Conservation (phyloP, 1,140 invertebrate genomes). For the Pachyrhynchus sulphureomaculatus region DNA sequence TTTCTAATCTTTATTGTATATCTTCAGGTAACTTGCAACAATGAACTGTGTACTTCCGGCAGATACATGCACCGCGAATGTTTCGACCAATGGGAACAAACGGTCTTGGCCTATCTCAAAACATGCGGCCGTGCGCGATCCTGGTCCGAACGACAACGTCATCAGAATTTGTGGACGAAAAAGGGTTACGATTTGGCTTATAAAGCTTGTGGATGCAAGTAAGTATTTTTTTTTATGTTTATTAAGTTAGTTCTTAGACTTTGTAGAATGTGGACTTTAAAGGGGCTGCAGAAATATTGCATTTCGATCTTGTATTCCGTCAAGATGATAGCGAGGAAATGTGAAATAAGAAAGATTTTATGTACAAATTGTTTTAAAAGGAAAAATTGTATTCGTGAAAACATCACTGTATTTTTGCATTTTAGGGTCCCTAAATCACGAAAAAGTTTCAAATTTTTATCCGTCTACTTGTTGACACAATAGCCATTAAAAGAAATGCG, state of each 20-base stretch:
- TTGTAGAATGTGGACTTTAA: background rate
- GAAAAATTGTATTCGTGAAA: too few relatives aligned
- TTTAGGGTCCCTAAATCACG: too few relatives aligned
- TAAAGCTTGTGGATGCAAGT: slow-evolving; percentile 82
- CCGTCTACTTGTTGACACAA: too few relatives aligned
- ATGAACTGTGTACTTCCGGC: slow-evolving; percentile 83
- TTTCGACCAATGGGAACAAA: slow-evolving; percentile 91
- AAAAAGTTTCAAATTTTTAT: too few relatives aligned
- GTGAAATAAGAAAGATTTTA: too few relatives aligned
- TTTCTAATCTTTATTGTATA: slow-evolving; percentile 1
- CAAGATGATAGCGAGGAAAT: too few relatives aligned
- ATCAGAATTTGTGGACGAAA: slow-evolving; percentile 96
- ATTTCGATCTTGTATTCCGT: too few relatives aligned
- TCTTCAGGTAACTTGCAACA: slow-evolving; percentile 82
- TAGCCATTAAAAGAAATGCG: too few relatives aligned
- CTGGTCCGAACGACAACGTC: slow-evolving; percentile 91
- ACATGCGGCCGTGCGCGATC: slow-evolving; percentile 85
- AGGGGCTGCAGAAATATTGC: too few relatives aligned
- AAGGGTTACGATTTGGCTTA: slow-evolving; percentile 94
- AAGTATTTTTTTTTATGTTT: background rate
- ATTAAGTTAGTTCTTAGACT: background rate
- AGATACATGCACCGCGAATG: slow-evolving; percentile 94
- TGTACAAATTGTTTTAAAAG: too few relatives aligned
- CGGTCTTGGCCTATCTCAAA: slow-evolving; percentile 83
- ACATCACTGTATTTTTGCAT: too few relatives aligned